A percentile compares a stretch with the other conserved stretches of the same genome.
Evolutionary conservation across 2,797 vertebrate species (phyloP).

Genomic region (Pseudochromis fuscus): DNA sequence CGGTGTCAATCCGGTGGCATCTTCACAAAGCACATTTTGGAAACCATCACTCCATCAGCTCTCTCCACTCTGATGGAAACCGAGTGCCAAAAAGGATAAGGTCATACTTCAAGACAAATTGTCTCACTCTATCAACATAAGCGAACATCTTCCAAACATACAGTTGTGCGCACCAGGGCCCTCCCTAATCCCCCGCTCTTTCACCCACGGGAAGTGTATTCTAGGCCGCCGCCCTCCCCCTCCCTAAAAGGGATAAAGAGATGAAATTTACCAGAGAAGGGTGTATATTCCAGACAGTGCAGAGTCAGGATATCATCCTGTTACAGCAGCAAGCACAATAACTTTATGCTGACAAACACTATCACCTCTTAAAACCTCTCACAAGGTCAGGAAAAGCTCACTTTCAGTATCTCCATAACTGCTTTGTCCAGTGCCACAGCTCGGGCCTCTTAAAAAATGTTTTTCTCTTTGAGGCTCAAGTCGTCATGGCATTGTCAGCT

Average conservation of each 20-base stretch:
- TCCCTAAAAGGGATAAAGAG: constrained; percentile 65
- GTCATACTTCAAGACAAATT: constrained; percentile 62
- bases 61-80: constrained; percentile 39
- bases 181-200: constrained; percentile 52
- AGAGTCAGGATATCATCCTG: constrained; percentile 79
- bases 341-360: constrained; percentile 81
- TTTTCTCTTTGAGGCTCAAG: constrained; percentile 60
- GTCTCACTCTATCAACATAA: constrained; percentile 60
- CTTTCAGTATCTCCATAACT: constrained; percentile 48
- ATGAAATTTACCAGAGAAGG: constrained; percentile 62
- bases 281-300: constrained; percentile 72
- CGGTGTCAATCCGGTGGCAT: constrained; percentile 56
- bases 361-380: constrained; percentile 70
- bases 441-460: constrained; percentile 47
- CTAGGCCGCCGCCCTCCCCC: constrained; percentile 49
- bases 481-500: constrained; percentile 75
- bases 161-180: constrained; percentile 35
- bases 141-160: constrained; percentile 40
- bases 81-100: constrained; percentile 55
- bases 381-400: constrained; percentile 74
- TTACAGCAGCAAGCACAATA: constrained; percentile 77
- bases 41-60: constrained; percentile 58
- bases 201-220: constrained; percentile 54
- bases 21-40: constrained; percentile 57
- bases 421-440: constrained; percentile 62